Conservation (phyloP, 2,797 vertebrate species). For the Heteromormyrus szaboi region DNA sequence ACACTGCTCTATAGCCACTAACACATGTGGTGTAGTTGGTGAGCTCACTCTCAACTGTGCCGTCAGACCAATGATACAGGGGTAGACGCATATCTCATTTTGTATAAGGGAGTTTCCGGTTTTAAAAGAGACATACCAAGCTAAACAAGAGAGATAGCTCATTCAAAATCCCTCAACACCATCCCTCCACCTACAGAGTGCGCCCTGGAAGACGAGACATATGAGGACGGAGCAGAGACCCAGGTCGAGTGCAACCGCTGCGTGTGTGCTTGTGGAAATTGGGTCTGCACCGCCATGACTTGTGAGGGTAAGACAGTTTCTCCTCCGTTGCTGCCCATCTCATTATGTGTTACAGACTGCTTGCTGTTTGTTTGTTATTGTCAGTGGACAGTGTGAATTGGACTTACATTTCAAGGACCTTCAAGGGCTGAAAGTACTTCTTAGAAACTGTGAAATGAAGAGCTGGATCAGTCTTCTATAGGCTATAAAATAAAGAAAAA, state of each 20-base stretch:
- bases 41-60: not conserved
- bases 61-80: not conserved
- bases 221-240: conserved; percentile 89
- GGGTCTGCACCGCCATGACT: conserved; percentile 98
- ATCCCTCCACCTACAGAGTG: conserved; percentile 67
- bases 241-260: conserved; percentile 96
- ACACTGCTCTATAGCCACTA: not conserved
- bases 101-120: not conserved
- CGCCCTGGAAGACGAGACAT: conserved; percentile 90
- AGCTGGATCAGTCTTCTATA: not conserved
- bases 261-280: conserved; percentile 95
- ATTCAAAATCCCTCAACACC: not conserved
- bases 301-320: conserved; percentile 70
- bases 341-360: not conserved
- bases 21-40: not conserved
- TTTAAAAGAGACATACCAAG: not conserved
- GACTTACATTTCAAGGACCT: not conserved
- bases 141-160: not conserved
- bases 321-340: not conserved
- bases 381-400: not conserved
- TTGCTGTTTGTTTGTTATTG: not conserved
- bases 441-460: not conserved
- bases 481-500: not conserved
- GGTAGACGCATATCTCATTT: not conserved
- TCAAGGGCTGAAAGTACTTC: not conserved